Percentiles rank a stretch among this genome's conserved stretches.
Evolutionary conservation across 2,888 invertebrate species (phyloP).

Genomic region (Acanthococcus lagerstroemiae): DNA sequence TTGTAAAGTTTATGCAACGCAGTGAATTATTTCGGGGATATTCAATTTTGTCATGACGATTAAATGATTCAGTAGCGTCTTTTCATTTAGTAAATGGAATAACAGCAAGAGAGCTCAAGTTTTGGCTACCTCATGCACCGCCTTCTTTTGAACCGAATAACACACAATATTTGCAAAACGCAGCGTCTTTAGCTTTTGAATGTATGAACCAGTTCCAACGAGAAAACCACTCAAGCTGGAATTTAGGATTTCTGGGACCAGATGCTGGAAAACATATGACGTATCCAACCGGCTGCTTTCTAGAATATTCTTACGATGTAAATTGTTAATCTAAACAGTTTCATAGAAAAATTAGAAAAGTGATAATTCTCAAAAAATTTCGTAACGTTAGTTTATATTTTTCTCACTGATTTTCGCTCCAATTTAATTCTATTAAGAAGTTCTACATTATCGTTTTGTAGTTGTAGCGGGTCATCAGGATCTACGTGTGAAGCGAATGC

Average conservation of each 20-base stretch:
- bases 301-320: background rate
- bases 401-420: background rate
- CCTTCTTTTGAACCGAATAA: background rate
- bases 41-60: background rate
- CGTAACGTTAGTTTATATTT: background rate
- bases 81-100: background rate
- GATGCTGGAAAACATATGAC: background rate
- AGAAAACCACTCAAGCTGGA: background rate
- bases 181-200: background rate
- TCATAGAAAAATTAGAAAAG: background rate
- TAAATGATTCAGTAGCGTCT: background rate
- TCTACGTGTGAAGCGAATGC: background rate
- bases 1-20: background rate
- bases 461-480: background rate
- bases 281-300: background rate
- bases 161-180: background rate
- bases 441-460: background rate
- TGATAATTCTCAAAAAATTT: no score
- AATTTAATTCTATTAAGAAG: background rate
- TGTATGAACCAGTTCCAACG: background rate
- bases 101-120: background rate
- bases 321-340: background rate
- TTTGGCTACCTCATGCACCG: background rate
- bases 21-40: background rate
- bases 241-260: background rate